These are phyloP conservation scores for Electrophaes corylata DNA, from an alignment of 2,888 invertebrate genomes.

Conservation along the genomic window DNA sequence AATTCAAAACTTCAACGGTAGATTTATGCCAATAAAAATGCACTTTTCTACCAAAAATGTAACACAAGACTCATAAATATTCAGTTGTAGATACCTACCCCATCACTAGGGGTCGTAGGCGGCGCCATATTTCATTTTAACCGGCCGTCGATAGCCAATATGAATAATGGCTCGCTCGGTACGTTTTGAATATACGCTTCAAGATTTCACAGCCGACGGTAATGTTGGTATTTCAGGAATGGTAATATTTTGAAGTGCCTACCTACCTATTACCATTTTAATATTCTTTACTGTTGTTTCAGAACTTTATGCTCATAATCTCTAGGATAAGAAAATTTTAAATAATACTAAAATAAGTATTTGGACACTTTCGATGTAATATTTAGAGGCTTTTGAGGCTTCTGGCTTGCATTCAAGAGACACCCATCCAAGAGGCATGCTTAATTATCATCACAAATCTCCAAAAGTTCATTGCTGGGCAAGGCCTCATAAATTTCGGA, in stretches of 20 bases:
- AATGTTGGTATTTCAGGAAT: slow-evolving; percentile 27
- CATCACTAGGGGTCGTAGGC: slow-evolving; percentile 45
- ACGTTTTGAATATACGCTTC: slow-evolving; percentile 44
- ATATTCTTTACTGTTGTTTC: neutral
- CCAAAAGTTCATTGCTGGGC: too few species aligned
- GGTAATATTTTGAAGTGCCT: slow-evolving; percentile 2
- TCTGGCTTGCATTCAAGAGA: too few species aligned
- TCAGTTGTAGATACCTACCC: slow-evolving; percentile 13
- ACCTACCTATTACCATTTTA: neutral
- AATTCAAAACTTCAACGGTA: slow-evolving; percentile 14
- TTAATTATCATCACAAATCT: too few species aligned
- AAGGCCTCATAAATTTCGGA: too few species aligned
- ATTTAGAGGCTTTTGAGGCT: too few species aligned
- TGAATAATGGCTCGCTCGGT: slow-evolving; percentile 58
- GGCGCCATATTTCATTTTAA: slow-evolving; percentile 69
- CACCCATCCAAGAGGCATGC: too few species aligned
- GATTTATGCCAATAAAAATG: slow-evolving; percentile 21
- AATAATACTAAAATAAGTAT: too few species aligned
- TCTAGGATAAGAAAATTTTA: too few species aligned
- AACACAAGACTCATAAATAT: slow-evolving; percentile 31
- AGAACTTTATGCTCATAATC: too few species aligned
- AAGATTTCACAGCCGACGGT: slow-evolving; percentile 36
- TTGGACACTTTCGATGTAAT: too few species aligned
- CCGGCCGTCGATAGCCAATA: slow-evolving; percentile 65
- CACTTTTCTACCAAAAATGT: slow-evolving; percentile 26